A percentile compares a stretch with the other conserved stretches of the same genome.
phyloP scores from a whole-genome alignment of 2,797 vertebrate genomes.

The Arctocebus calabarensis region DNA sequence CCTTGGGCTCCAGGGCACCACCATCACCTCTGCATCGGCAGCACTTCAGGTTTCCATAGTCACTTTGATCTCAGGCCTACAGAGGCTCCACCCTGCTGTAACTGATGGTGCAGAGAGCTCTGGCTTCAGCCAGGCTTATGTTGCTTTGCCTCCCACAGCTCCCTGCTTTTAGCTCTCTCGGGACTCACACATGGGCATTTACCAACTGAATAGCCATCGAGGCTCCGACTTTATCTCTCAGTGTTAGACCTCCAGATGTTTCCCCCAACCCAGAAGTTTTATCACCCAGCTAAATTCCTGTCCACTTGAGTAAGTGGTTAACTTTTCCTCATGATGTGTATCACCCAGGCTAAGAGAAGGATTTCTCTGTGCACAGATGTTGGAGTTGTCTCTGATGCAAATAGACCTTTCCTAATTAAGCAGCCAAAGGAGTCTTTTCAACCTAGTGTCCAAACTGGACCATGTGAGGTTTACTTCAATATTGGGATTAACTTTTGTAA shows the following conservation, averaged over 20 bases:
- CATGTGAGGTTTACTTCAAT: not conserved
- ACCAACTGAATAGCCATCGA: conserved; percentile 63
- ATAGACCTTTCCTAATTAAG: not conserved
- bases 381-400: not conserved
- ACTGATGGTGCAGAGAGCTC: not conserved
- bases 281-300: conserved; percentile 12
- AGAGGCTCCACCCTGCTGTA: not conserved
- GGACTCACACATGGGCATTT: conserved; percentile 32
- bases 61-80: not conserved
- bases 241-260: conserved; percentile 66
- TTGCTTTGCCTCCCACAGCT: not conserved
- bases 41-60: not conserved
- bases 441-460: not conserved
- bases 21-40: not conserved
- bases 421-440: conserved; percentile 11
- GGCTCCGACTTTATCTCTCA: conserved; percentile 42
- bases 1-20: not conserved
- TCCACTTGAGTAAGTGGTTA: not conserved
- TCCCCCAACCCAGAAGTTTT: conserved; percentile 43
- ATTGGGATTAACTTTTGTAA: not conserved
- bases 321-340: not conserved
- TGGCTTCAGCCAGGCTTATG: not conserved
- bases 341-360: not conserved
- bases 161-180: conserved; percentile 30
- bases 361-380: not conserved